These are phyloP conservation scores for Hippocampus zosterae DNA, from an alignment of 2,113 vertebrate genomes.

Conservation along the genomic window DNA sequence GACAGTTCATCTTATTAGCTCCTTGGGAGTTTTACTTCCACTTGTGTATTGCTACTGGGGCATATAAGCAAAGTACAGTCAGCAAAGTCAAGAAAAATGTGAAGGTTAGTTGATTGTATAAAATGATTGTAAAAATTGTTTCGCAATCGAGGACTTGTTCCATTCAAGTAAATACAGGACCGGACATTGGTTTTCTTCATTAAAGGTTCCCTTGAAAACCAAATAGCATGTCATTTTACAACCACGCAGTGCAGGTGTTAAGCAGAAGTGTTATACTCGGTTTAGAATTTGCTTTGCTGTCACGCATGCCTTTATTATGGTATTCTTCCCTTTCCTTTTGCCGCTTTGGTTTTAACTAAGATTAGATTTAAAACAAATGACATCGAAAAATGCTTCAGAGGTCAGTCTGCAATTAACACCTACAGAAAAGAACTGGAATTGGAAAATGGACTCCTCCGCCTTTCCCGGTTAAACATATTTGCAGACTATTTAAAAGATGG, in stretches of 20 bases:
- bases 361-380: conserved; percentile 39
- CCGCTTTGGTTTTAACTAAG: conserved; percentile 34
- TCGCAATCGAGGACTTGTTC: not conserved
- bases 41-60: not conserved
- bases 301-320: conserved; percentile 43
- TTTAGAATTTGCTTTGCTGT: conserved; percentile 9
- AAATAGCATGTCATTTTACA: not conserved
- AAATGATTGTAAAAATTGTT: not conserved
- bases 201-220: conserved; percentile 13
- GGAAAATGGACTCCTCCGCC: conserved; percentile 40
- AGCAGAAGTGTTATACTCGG: conserved; percentile 3
- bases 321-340: conserved; percentile 35
- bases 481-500: conserved; percentile 26
- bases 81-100: not conserved
- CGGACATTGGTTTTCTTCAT: not conserved
- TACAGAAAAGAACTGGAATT: conserved; percentile 57
- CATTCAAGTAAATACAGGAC: not conserved
- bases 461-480: conserved; percentile 25
- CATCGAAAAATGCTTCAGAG: conserved; percentile 38
- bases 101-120: not conserved
- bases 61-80: not conserved
- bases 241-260: conserved; percentile 4
- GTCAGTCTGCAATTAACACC: conserved; percentile 58
- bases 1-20: not conserved
- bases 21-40: not conserved